Evolutionary conservation across 2,888 invertebrate genomes (phyloP), one percentile per base, ranked within the genome.

Genomic region (Drosophila prostipennis): DNA sequence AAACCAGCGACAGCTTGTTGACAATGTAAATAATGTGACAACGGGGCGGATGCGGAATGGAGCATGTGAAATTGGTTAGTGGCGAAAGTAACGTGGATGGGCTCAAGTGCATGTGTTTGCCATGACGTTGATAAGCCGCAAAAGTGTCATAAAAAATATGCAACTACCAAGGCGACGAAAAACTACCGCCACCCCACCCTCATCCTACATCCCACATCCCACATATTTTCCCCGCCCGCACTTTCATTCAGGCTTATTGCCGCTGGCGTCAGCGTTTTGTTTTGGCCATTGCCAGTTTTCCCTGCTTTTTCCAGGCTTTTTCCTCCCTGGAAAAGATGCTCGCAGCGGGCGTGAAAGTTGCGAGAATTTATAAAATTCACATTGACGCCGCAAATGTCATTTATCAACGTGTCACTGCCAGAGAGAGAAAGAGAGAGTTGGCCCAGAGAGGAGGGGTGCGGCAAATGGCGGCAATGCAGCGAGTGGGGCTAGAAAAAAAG

Each of bases 301-400:
- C 61, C 53, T 26, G 37, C 16, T 10, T 48, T 51, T 19, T 19
- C 40, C 8, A 16, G 29, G 45, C 19, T 19, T 19, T 42, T 19
- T 6, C 2, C 19, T 3, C 42, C 6, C 42, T 14, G 34, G 65
- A 37, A 61, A 49, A 53, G 61, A 19, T 40, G 56, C 52, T 54
- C 67, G 65, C 86, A 82, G 78, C 76, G 74, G 87, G 87, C 80
- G 80, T 85, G 60, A 85, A 81, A 87, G 85, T 82, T 83, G 83
- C 76, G 76, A 74, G 76, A 87, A 88, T 88, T 88, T 87, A 86
- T 88, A 86, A 88, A 88, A 86, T 88, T 79, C 87, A 80, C 88
- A 88, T 84, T 84, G 84, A 84, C 67, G 84, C 86, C 78, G 78
- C 80, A 88, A 84, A 82, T 88, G 84, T 84, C 88, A 84, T 84